phyloP scores from a whole-genome alignment of 2,113 vertebrate species.

The Nothoprocta pentlandii region DNA sequence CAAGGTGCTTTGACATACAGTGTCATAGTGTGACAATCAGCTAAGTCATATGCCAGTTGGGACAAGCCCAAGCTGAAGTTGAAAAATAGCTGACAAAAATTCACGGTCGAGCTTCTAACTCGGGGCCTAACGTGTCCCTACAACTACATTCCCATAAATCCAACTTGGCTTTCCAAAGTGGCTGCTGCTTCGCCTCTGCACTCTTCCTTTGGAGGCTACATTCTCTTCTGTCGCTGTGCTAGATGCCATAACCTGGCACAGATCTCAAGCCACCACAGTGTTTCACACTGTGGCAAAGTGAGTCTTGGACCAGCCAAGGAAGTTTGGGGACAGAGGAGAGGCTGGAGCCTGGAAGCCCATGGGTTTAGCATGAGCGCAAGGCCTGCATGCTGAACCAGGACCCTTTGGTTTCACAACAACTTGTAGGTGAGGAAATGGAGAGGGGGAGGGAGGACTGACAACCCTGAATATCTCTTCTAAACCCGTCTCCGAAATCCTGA shows the following conservation, averaged over 20 bases:
- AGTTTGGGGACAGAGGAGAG: background rate
- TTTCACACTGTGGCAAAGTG: fast-evolving
- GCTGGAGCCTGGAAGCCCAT: fast-evolving
- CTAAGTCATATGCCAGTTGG: background rate
- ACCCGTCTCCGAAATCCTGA: background rate
- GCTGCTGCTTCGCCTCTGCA: background rate
- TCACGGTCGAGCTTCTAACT: background rate
- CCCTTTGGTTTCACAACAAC: background rate
- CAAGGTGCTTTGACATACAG: background rate
- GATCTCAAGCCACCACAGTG: background rate
- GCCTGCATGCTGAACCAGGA: fast-evolving
- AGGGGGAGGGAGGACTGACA: background rate
- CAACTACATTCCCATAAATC: background rate
- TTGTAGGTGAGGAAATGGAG: background rate
- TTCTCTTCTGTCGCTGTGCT: background rate
- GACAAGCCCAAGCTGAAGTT: background rate
- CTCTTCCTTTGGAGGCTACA: background rate
- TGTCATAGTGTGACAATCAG: background rate
- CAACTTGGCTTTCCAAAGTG: background rate
- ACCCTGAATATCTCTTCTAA: background rate
- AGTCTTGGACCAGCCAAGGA: background rate
- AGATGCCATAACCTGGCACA: background rate
- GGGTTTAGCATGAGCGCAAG: background rate
- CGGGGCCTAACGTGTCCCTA: background rate
- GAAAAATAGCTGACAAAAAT: background rate